These are phyloP conservation scores for Sapayoa aenigma DNA, from an alignment of 2,113 vertebrate genomes.

Conservation along the genomic window DNA sequence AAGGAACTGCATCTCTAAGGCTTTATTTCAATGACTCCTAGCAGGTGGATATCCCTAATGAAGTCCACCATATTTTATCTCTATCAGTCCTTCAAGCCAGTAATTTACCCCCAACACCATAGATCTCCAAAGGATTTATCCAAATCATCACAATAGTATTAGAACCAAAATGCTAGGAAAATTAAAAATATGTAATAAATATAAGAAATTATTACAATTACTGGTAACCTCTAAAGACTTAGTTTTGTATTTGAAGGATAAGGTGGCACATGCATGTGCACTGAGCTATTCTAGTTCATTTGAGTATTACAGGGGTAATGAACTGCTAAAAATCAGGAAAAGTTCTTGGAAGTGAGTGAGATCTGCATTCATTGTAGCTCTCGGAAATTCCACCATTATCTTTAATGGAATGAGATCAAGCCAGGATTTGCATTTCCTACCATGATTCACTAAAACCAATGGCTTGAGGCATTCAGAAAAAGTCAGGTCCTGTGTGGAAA, in stretches of 20 bases:
- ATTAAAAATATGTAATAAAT: neutral
- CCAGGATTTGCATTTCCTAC: neutral
- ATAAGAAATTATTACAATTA: neutral
- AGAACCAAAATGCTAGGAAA: neutral
- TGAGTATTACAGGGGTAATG: neutral
- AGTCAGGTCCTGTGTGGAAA: neutral
- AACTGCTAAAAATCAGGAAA: neutral
- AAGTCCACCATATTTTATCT: neutral
- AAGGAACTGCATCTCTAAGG: neutral
- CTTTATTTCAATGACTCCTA: neutral
- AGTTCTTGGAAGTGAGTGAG: neutral
- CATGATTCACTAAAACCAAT: neutral
- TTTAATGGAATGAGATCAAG: neutral
- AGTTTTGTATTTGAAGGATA: neutral
- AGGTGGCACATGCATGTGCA: accelerated
- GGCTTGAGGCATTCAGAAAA: neutral
- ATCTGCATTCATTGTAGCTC: neutral
- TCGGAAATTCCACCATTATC: neutral
- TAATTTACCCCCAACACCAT: neutral
- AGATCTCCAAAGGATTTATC: neutral
- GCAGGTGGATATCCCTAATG: neutral
- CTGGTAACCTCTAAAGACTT: neutral
- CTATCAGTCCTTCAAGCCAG: neutral
- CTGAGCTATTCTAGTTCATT: neutral
- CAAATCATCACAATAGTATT: neutral